These are phyloP conservation scores for Phocoena sinus DNA, from an alignment of 2,113 vertebrate species.

Conservation along the genomic window DNA sequence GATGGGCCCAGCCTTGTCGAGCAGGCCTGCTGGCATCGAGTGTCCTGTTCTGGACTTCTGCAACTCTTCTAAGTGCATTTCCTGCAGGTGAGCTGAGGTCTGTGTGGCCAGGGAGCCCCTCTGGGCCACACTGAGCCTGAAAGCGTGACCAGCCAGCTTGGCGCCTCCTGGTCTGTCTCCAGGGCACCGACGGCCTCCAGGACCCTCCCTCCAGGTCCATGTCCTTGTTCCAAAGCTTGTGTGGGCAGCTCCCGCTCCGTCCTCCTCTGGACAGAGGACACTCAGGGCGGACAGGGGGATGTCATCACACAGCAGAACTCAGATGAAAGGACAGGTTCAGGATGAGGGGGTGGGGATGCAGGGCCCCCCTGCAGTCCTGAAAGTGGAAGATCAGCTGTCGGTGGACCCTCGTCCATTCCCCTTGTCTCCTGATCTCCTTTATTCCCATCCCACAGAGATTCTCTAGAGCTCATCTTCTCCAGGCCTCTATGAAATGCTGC, in stretches of 20 bases:
- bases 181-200: accelerated
- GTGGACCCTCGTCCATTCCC: accelerated
- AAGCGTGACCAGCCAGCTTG: no score
- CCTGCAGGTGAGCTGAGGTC: no score
- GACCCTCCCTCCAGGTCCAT: not conserved
- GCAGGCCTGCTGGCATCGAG: no score
- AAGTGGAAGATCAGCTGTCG: accelerated
- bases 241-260: accelerated
- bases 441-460: accelerated
- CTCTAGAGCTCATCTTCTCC: not conserved
- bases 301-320: not conserved
- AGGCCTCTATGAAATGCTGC: not conserved
- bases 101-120: not conserved
- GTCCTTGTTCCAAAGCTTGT: accelerated
- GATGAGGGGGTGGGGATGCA: not conserved
- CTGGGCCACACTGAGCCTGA: not conserved
- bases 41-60: not conserved
- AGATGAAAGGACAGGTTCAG: accelerated
- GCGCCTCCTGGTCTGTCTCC: not conserved
- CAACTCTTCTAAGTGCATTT: accelerated
- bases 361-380: accelerated
- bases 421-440: accelerated
- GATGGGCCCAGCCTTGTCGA: not conserved
- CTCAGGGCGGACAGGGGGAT: no score
- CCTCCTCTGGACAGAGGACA: not conserved